Percentiles rank a stretch among this genome's conserved stretches.
Evolutionary conservation across 1,140 invertebrate species (phyloP).

Genomic region (Dendrolimus punctatus): DNA sequence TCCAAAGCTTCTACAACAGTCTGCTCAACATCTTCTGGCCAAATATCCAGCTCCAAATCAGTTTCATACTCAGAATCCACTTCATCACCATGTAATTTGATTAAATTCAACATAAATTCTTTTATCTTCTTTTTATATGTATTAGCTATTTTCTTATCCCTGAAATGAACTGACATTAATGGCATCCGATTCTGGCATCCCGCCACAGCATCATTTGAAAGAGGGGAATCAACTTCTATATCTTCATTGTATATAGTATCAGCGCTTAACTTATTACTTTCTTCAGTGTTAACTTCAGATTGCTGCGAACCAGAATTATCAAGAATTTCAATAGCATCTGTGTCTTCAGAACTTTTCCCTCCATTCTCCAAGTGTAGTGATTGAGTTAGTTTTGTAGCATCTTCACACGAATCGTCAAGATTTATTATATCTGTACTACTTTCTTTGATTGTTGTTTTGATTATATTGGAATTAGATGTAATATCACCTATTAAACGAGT

Average conservation of each 20-base stretch:
- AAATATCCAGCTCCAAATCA: constrained; percentile 59
- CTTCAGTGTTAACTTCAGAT: constrained; percentile 12
- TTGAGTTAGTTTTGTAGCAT: constrained; percentile 12
- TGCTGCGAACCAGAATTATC: constrained; percentile 1
- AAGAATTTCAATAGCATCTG: not conserved
- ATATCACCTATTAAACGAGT: constrained; percentile 22
- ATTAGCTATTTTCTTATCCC: constrained; percentile 40
- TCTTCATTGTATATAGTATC: constrained; percentile 44
- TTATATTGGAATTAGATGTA: constrained; percentile 8
- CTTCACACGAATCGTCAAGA: constrained; percentile 22
- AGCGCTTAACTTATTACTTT: constrained; percentile 6
- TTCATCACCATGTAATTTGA: constrained; percentile 37
- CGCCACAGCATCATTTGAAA: constrained; percentile 42
- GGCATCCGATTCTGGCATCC: constrained; percentile 52
- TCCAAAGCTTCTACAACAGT: constrained; percentile 18
- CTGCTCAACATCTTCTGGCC: constrained; percentile 45
- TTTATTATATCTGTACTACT: constrained; percentile 21
- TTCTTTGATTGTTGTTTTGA: constrained; percentile 9
- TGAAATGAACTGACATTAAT: constrained; percentile 50
- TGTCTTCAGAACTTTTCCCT: constrained; percentile 41
- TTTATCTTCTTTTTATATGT: constrained; percentile 51
- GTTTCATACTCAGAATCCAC: constrained; percentile 40
- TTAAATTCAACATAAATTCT: constrained; percentile 47
- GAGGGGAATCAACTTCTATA: constrained; percentile 41
- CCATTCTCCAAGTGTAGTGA: constrained; percentile 32